phyloP scores from a whole-genome alignment of 2,113 vertebrate species.

The Chiloscyllium plagiosum region DNA sequence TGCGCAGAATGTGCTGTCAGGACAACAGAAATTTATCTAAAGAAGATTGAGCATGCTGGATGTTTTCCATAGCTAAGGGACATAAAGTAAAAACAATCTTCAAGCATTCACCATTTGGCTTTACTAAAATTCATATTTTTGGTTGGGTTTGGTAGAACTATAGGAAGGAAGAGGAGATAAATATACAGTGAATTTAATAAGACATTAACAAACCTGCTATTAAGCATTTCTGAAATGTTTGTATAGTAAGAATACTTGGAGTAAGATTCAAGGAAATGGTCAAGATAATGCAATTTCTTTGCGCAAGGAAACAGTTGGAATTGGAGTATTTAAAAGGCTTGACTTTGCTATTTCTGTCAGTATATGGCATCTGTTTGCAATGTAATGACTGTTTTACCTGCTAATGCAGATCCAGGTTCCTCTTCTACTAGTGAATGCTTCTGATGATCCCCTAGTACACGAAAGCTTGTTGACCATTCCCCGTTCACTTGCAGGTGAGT shows the following conservation, averaged over 20 bases:
- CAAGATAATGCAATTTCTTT: background rate
- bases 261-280: background rate
- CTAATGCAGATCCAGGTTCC: slow-evolving; percentile 78
- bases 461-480: slow-evolving; percentile 89
- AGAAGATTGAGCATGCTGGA: background rate
- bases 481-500: slow-evolving; percentile 83
- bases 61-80: background rate
- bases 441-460: slow-evolving; percentile 90
- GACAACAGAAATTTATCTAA: background rate
- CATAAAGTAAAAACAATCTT: background rate
- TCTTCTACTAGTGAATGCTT: slow-evolving; percentile 87
- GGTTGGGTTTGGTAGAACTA: background rate
- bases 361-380: background rate
- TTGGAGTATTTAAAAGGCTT: background rate
- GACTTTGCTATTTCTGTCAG: background rate
- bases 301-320: background rate
- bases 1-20: background rate
- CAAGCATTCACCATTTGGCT: background rate
- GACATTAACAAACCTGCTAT: background rate
- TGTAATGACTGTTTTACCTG: background rate
- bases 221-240: background rate
- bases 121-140: background rate
- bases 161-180: background rate
- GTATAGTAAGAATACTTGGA: background rate
- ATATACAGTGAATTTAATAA: background rate